Percentiles rank a stretch among this genome's conserved stretches.
Evolutionary conservation across 2,113 vertebrate genomes (phyloP).

Genomic region (Larimichthys polyactis): DNA sequence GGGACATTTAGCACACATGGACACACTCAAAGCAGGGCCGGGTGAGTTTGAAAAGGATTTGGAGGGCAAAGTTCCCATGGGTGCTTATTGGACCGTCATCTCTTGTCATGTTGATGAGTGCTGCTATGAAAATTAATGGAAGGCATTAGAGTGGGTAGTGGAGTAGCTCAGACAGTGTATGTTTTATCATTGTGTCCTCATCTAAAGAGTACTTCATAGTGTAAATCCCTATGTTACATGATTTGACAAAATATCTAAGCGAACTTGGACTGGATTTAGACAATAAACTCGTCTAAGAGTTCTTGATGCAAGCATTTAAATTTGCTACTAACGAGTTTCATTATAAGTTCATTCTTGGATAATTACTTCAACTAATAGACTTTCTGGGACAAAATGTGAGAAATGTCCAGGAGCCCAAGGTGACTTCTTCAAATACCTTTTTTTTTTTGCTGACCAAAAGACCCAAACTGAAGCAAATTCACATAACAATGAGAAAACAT

Average conservation of each 20-base stretch:
- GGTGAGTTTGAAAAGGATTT: constrained; percentile 32
- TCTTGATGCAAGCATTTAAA: not conserved
- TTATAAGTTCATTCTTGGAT: not conserved
- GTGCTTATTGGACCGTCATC: constrained; percentile 47
- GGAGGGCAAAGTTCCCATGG: constrained; percentile 35
- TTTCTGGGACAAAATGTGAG: not conserved
- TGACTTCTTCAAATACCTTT: not conserved
- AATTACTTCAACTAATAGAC: not conserved
- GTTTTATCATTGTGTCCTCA: constrained; percentile 32
- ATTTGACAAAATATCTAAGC: not conserved
- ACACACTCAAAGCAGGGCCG: not conserved
- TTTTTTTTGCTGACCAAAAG: not conserved
- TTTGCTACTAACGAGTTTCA: no score
- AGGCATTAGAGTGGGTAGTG: constrained; percentile 64
- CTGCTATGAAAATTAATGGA: constrained; percentile 65
- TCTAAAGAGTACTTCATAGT: constrained; percentile 7
- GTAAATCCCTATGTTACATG: constrained; percentile 13
- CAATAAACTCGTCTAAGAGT: not conserved
- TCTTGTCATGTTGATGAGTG: constrained; percentile 62
- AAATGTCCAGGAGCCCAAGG: not conserved
- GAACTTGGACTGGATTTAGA: not conserved
- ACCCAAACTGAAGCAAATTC: not conserved
- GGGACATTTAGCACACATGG: constrained; percentile 27
- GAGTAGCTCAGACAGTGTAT: constrained; percentile 47
- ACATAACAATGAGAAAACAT: not conserved